Evolutionary conservation across 1,140 invertebrate species (phyloP), one percentile per base, ranked within the genome.

Genomic region (Campoletis sonorensis): DNA sequence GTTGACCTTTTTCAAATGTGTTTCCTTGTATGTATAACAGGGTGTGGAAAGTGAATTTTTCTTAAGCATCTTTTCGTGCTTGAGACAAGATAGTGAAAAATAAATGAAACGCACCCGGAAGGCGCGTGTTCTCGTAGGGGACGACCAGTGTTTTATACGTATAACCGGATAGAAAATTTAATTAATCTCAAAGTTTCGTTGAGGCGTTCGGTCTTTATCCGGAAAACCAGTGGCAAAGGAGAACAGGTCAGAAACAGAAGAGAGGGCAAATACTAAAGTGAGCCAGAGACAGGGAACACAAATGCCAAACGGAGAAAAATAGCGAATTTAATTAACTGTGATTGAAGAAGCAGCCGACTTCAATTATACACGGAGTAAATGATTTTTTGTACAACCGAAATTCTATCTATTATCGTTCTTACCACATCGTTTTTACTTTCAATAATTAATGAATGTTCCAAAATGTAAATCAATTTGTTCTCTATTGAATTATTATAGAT

Each of bases 131-230:
- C 8, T 23, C 7, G 16, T 2, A 73, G 37, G 7, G 71, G 30
- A 0, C 40, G 23, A 26, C n/a, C 70, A 33, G 2, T 72, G 4
- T 73, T 51, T 51, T 73, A 73, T 73, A 51, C 71, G 26, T 73
- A 67, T 67, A n/a, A 49, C 10, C 40, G 40, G 71, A 73, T 26
- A 73, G 71, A 51, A 73, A 73, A 73, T 73, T 73, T 73, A 73
- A 73, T 73, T 73, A 73, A 49, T 49, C 71, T 73, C 71, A 23
- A 73, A 73, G 71, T 73, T 27, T 51, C 21, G 37, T 26, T 73
- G n/a, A 37, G 10, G n/a, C 37, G 37, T 73, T 51, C 71, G 23
- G n/a, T 26, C 21, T 26, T 49, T 8, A 8, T 10, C 8, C n/a
- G 40, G 11, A 49, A 23, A 51, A 73, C 3, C 71, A 37, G 23